These are phyloP conservation scores for Drosophila barbarae DNA, from an alignment of 2,888 invertebrate genomes.

Conservation along the genomic window DNA sequence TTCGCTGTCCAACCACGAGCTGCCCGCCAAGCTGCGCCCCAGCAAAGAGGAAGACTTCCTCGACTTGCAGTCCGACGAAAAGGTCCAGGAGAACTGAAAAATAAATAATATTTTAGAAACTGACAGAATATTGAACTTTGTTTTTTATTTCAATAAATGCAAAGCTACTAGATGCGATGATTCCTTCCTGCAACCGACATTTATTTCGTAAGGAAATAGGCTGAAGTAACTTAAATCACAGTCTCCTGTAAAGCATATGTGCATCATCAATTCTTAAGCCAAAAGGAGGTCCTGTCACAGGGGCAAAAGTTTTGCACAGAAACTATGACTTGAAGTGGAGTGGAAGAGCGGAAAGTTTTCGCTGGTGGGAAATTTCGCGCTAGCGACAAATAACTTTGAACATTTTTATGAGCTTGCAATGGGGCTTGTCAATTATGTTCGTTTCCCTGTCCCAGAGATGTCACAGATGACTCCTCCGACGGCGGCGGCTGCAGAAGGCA, in stretches of 20 bases:
- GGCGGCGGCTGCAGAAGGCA: slow-evolving; percentile 6
- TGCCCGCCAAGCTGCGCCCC: too few species aligned
- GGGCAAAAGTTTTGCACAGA: slow-evolving; percentile 23
- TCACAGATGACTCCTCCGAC: slow-evolving; percentile 10
- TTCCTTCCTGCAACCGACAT: slow-evolving; percentile 47
- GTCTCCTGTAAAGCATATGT: slow-evolving; percentile 35
- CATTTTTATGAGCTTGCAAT: slow-evolving; percentile 51
- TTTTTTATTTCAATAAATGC: neutral
- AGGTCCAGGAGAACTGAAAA: neutral
- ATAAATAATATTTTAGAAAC: neutral
- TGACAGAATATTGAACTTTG: neutral
- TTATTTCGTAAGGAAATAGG: slow-evolving; percentile 47
- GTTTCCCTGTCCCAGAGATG: slow-evolving; percentile 24
- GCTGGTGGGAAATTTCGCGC: slow-evolving; percentile 32
- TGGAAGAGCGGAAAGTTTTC: slow-evolving; percentile 38
- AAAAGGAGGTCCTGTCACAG: slow-evolving; percentile 11
- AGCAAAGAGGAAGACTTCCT: neutral
- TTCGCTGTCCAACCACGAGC: neutral
- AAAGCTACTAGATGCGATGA: neutral
- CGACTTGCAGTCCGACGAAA: neutral
- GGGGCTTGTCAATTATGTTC: slow-evolving; percentile 57
- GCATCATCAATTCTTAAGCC: slow-evolving; percentile 24
- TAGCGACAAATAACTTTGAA: slow-evolving; percentile 58
- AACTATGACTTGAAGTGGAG: slow-evolving; percentile 20
- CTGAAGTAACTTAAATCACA: slow-evolving; percentile 34